Base-by-base conservation (phyloP, 1,140 invertebrate genomes). In the Augochlora pura region DNA sequence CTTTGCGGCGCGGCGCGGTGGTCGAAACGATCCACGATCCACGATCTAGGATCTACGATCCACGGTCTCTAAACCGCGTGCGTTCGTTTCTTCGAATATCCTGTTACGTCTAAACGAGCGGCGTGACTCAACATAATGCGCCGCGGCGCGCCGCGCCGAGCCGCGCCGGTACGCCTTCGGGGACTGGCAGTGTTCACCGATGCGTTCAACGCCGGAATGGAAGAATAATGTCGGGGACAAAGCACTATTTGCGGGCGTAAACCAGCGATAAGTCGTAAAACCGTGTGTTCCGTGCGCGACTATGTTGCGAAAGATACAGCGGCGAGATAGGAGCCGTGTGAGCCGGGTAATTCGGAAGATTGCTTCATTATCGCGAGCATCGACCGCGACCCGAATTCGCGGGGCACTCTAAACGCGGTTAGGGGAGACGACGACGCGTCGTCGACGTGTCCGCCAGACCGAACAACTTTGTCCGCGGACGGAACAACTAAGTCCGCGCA, bases 161-260 rank as follows among this genome's bases (percentile, higher is more conserved):
- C 32, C 32, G 32, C 32, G 32, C 32, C 32, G 32, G 32, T 32
- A 32, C 32, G 21, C 62, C 10, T 57, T 64, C 49, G 16, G 67
- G 38, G 18, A 54, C 75, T 10, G 14, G 27, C 66, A 16, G 72
- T 42, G 54, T 52, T 46, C 83, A 77, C 59, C 65, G 71, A 76
- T 57, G 71, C 77, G 32, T 84, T 85, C 71, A 76, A 77, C 59
- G 54, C 39, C 75, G n/a, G 63, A 77, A 81, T 52, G 78, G 64
- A 64, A 60, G 59, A 79, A 66, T 79, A 79, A 72, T 75, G 32
- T 81, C 79, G 77, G 80, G 64, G 59, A 77, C 59, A 62, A 77
- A 77, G 79, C 38, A 4, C 70, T 66, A 27, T 66, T 76, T 18
- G 23, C 65, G 42, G 38, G 59, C 73, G 70, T 62, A 62, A 79